Evolutionary conservation across 2,888 invertebrate genomes (phyloP).

Genomic region (Cotesia congregata): DNA sequence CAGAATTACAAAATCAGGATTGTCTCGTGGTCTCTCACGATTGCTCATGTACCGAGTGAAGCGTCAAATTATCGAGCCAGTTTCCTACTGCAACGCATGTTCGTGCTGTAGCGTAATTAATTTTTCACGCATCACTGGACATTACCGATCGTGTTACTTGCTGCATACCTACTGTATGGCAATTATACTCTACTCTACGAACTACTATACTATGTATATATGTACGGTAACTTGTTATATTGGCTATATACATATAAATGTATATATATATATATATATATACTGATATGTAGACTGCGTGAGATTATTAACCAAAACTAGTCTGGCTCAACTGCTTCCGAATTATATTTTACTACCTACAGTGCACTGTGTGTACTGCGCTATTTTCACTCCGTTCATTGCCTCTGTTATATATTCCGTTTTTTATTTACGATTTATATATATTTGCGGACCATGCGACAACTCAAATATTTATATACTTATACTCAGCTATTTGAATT

Average conservation of each 20-base stretch:
- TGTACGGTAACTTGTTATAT: too few relatives aligned
- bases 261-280: too few relatives aligned
- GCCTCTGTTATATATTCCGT: too few relatives aligned
- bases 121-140: constrained; percentile 49
- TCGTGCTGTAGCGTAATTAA: constrained; percentile 52
- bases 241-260: too few relatives aligned
- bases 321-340: background rate
- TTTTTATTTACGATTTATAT: background rate
- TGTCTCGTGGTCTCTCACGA: constrained; percentile 23
- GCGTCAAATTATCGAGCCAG: constrained; percentile 44
- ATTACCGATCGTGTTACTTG: constrained; percentile 42
- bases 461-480: background rate
- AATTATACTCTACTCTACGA: constrained; percentile 16
- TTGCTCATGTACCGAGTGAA: constrained; percentile 36
- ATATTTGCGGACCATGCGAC: background rate
- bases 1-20: constrained; percentile 32
- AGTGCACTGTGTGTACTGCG: too few relatives aligned
- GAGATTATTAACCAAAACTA: background rate
- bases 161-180: constrained; percentile 5
- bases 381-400: too few relatives aligned
- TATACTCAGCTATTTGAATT: background rate
- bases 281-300: background rate
- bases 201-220: too few relatives aligned
- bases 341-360: background rate
- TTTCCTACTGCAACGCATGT: background rate